Evolutionary conservation across 2,888 invertebrate species (phyloP), one percentile per base, ranked within the genome.

Genomic region (Boloria euphrosyne): DNA sequence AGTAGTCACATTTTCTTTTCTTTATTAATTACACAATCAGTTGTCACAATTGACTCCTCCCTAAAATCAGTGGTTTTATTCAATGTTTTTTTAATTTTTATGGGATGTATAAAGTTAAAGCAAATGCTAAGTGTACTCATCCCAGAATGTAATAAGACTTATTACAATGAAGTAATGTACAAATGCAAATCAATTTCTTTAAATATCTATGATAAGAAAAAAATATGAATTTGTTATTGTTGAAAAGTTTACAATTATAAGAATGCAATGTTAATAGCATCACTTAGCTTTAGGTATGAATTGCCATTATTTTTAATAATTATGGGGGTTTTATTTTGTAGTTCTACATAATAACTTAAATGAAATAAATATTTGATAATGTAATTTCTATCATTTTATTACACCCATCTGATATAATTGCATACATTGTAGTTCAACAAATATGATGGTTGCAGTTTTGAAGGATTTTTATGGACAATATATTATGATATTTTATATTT

Each of bases 201-300:
- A 70, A 77, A 76, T 85, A 84, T 80, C 74, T 80, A 71, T 10
- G 44, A 54, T 86, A 84, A 85, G 84, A 74, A 73, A 80, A 73
- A 80, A 78, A 74, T 77, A 80, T 78, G 75, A 81, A 82, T 84
- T 81, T 84, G 85, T 87, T 87, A 83, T 80, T 84, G 82, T 84
- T 84, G 68, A 74, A 81, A 82, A 80, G 79, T 83, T 82, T 82
- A 82, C 80, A 81, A 79, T 77, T 81, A 78, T 74, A 75, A 74
- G 73, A 75, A 66, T 60, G 71, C 76, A 70, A 78, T 80, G 80
- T 79, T 79, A 81, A 77, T 82, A 81, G 78, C 73, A 78, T 78
- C 77, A 80, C 75, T 77, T 78, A 76, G 74, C 81, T 80, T 78
- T 80, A 78, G 76, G 78, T 67, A 79, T 83, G 76, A 80, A 83